Percentiles rank a stretch among this genome's conserved stretches.
Conservation (phyloP, 2,888 invertebrate genomes). For the Melanostoma mellinum region DNA sequence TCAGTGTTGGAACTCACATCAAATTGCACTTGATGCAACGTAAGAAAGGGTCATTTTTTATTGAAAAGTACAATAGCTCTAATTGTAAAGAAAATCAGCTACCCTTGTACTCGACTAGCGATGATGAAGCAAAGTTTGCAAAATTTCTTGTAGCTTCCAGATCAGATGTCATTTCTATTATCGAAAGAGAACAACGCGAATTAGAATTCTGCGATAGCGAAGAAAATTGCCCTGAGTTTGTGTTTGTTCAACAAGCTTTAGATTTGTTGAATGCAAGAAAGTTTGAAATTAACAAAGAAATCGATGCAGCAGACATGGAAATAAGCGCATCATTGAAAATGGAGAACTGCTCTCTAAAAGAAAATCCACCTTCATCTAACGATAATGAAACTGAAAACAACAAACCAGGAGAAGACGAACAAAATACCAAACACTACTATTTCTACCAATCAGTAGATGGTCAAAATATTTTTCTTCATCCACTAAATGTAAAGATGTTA, state of each 20-base stretch:
- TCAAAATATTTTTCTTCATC: slow-evolving; percentile 95
- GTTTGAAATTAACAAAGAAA: slow-evolving; percentile 74
- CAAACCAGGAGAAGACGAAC: slow-evolving; percentile 72
- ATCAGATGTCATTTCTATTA: slow-evolving; percentile 87
- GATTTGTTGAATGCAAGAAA: slow-evolving; percentile 83
- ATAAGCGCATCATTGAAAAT: slow-evolving; percentile 7
- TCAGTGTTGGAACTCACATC: slow-evolving; percentile 86
- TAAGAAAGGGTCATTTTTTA: slow-evolving; percentile 84
- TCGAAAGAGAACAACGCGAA: slow-evolving; percentile 88
- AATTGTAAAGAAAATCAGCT: slow-evolving; percentile 52
- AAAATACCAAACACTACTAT: slow-evolving; percentile 76
- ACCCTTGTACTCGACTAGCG: slow-evolving; percentile 82
- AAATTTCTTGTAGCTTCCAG: slow-evolving; percentile 89
- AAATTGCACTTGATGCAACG: slow-evolving; percentile 93
- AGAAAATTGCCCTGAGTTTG: slow-evolving; percentile 87
- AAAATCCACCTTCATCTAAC: neutral
- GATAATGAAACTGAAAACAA: slow-evolving; percentile 83
- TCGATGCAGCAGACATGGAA: slow-evolving; percentile 6
- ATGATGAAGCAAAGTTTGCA: slow-evolving; percentile 83
- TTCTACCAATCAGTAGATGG: slow-evolving; percentile 90
- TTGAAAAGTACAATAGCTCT: slow-evolving; percentile 76
- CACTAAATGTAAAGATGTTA: slow-evolving; percentile 94
- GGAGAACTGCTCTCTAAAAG: slow-evolving; percentile 10
- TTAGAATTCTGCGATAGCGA: slow-evolving; percentile 84
- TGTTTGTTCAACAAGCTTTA: slow-evolving; percentile 93